A percentile compares a stretch with the other conserved stretches of the same genome.
Evolutionary conservation across 2,113 vertebrate genomes (phyloP).

Genomic region (Axis porcinus): DNA sequence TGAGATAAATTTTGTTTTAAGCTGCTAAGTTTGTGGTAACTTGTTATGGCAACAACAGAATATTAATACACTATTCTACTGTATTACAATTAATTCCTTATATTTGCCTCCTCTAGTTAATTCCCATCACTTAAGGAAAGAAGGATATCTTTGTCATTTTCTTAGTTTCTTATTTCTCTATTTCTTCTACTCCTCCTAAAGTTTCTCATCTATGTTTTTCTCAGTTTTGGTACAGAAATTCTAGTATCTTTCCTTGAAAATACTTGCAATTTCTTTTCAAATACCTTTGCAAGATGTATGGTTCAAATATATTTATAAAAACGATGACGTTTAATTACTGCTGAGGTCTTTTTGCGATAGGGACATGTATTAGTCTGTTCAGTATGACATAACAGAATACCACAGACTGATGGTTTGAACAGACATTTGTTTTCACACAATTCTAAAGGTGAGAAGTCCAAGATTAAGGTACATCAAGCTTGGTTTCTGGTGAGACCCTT

Average conservation of each 20-base stretch:
- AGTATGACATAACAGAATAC: background rate
- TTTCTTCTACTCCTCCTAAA: background rate
- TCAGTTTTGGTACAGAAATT: background rate
- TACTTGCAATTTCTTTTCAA: background rate
- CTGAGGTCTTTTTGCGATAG: background rate
- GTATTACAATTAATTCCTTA: background rate
- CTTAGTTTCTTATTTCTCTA: background rate
- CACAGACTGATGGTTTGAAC: background rate
- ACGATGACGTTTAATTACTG: background rate
- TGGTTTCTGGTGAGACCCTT: background rate
- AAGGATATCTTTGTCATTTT: background rate
- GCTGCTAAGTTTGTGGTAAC: background rate
- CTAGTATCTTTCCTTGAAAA: background rate
- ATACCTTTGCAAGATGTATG: background rate
- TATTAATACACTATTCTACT: background rate
- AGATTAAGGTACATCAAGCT: background rate
- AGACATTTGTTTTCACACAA: background rate
- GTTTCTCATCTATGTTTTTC: background rate
- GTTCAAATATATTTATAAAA: background rate
- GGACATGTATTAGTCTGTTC: background rate
- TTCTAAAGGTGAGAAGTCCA: background rate
- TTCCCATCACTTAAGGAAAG: background rate
- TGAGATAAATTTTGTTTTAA: background rate
- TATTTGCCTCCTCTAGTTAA: constrained; percentile 1
- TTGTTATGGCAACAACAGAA: background rate